Conservation (phyloP, 2,797 vertebrate species). For the Fundulus diaphanus region DNA sequence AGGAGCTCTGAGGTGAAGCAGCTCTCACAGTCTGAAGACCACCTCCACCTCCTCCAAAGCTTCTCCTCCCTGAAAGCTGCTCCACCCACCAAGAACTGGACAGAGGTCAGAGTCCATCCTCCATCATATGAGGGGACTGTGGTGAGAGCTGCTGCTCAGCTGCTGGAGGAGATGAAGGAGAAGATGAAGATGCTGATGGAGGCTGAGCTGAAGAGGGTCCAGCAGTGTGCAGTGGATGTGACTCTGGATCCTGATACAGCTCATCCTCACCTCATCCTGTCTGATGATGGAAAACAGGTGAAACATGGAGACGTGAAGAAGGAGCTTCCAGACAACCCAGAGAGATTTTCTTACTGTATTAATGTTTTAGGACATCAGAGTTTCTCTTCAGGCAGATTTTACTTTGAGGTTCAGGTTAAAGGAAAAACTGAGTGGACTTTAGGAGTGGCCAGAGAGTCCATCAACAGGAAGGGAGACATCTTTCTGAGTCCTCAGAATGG, state of each 20-base stretch:
- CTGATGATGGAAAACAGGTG: conserved; percentile 4
- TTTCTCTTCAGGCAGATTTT: conserved; percentile 5
- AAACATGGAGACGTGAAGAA: not conserved
- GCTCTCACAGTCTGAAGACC: too few species aligned
- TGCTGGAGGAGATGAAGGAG: not conserved
- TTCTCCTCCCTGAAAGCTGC: too few species aligned
- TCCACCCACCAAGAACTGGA: too few species aligned
- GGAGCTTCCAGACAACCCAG: not conserved
- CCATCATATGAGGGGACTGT: too few species aligned
- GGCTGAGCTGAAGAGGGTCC: not conserved
- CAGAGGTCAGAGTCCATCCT: too few species aligned
- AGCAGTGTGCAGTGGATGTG: not conserved
- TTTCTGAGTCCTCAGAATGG: not conserved
- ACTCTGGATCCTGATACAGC: not conserved
- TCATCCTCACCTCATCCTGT: not conserved
- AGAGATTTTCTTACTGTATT: not conserved
- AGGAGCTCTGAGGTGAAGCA: too few species aligned
- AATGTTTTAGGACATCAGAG: not conserved
- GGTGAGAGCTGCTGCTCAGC: not conserved
- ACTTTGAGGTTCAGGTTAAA: conserved; percentile 7
- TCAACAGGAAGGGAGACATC: not conserved
- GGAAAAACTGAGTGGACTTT: not conserved
- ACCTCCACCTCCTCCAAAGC: too few species aligned
- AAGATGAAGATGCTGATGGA: not conserved
- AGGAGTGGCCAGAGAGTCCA: not conserved